Base-by-base conservation (phyloP, 2,113 vertebrate genomes). In the Platichthys stellatus region DNA sequence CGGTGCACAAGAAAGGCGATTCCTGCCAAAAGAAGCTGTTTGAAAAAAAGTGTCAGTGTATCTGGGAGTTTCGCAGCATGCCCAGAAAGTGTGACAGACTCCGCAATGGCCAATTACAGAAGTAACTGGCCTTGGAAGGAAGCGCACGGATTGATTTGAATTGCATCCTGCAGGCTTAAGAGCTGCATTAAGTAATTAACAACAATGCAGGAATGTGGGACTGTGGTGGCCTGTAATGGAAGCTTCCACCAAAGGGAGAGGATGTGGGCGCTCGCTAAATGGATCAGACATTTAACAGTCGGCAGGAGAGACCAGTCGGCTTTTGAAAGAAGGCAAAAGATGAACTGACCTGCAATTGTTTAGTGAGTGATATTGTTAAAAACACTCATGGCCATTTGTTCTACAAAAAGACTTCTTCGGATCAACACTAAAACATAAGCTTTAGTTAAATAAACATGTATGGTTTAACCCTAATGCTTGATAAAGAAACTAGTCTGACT, bases 171-270 rank as follows among this genome's bases (percentile, higher is more conserved):
- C 51, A 86, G 80, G 88, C 88, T 88, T 88, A 81, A 88, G 79
- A 76, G 70, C 61, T 83, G 72, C 86, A 91, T 90, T 89, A 90
- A 90, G 88, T 92, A 84, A 90, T 92, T 91, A 92, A 82, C 73
- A 79, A 74, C 77, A 84, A 56, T 35, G 57, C 58, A 67, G 77
- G 80, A 84, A 86, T 82, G 49, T 63, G 63, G 74, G 71, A 72
- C 85, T 75, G 35, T 28, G 28, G 68, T 81, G 64, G 74, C 63
- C 78, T 83, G 86, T 87, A 92, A 91, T 89, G 87, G 84, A 89
- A 67, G 74, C 77, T 76, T 77, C 53, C 58, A 20, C 84, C 78
- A 66, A 11, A 74, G 45, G 84, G 83, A 83, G 87, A 90, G 82
- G 83, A 63, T n/a, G n/a, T n/a, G n/a, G n/a, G n/a, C 49, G 40